Evolutionary conservation across 2,113 vertebrate genomes (phyloP).

Genomic region (Rhombomys opimus): DNA sequence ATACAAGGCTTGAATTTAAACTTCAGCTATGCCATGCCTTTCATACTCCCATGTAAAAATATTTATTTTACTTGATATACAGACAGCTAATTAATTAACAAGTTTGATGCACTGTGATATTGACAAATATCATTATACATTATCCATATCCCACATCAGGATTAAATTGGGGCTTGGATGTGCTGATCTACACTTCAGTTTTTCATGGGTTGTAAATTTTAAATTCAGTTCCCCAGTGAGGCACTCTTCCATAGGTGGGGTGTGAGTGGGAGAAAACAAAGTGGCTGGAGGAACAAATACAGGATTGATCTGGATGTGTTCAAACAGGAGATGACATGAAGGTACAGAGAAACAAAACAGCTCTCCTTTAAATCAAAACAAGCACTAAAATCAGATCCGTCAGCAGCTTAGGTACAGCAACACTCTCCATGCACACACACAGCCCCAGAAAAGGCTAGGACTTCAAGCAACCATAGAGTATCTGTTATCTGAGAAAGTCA

Average conservation of each 20-base stretch:
- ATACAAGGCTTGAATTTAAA: conserved; percentile 87
- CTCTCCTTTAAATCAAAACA: conserved; percentile 25
- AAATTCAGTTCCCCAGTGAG: conserved; percentile 20
- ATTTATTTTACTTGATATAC: conserved; percentile 75
- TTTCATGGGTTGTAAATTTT: conserved; percentile 48
- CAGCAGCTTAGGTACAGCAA: neutral
- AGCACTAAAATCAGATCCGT: neutral
- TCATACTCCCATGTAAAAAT: conserved; percentile 73
- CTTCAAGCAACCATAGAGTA: neutral
- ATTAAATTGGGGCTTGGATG: conserved; percentile 78
- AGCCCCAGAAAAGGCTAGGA: neutral
- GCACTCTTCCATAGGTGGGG: neutral
- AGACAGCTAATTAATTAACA: conserved; percentile 84
- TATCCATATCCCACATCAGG: conserved; percentile 64
- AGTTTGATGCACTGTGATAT: conserved; percentile 86
- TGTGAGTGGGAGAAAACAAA: conserved; percentile 14
- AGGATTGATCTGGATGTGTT: neutral
- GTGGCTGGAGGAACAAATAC: neutral
- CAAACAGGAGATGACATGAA: neutral
- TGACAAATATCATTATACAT: conserved; percentile 67
- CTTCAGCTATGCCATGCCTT: conserved; percentile 84
- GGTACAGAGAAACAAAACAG: conserved; percentile 10
- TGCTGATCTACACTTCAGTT: conserved; percentile 67
- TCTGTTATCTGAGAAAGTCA: neutral
- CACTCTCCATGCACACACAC: neutral